Evolutionary conservation across 2,888 invertebrate genomes (phyloP).

Genomic region (Hirudinaria manillensis): DNA sequence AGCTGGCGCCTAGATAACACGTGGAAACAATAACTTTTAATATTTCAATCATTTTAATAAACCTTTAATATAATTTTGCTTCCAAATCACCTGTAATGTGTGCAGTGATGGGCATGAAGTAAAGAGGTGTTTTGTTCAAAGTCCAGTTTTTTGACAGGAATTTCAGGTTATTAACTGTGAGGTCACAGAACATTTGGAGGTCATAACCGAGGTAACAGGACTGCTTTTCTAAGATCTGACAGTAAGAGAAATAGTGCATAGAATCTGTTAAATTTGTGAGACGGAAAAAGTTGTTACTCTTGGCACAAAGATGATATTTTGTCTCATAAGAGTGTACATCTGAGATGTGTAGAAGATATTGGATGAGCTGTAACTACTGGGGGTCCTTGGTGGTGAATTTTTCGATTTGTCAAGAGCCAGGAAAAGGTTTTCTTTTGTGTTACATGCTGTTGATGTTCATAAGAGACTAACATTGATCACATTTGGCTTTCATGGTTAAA

Average conservation of each 20-base stretch:
- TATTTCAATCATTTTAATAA: neutral
- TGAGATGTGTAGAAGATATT: conserved; percentile 24
- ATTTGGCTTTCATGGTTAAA: neutral
- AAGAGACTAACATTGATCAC: neutral
- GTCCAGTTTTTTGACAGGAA: conserved; percentile 21
- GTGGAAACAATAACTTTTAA: neutral
- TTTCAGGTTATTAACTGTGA: conserved; percentile 19
- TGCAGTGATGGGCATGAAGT: conserved; percentile 15
- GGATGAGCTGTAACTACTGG: conserved; percentile 17
- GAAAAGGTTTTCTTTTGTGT: neutral
- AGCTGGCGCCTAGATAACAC: neutral
- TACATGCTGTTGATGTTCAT: neutral
- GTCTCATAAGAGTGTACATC: conserved; percentile 21
- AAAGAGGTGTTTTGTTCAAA: conserved; percentile 17
- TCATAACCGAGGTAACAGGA: conserved; percentile 23
- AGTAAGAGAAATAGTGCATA: neutral
- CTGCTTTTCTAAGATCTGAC: conserved; percentile 20
- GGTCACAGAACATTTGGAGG: conserved; percentile 25
- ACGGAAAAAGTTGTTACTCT: conserved; percentile 1
- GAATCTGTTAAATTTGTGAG: neutral
- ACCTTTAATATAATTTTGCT: neutral
- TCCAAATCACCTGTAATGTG: neutral
- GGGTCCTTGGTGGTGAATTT: neutral
- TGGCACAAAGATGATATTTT: conserved; percentile 15
- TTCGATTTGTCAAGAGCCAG: neutral